Evolutionary conservation across 2,888 invertebrate species (phyloP).

Genomic region (Melipona bicolor): DNA sequence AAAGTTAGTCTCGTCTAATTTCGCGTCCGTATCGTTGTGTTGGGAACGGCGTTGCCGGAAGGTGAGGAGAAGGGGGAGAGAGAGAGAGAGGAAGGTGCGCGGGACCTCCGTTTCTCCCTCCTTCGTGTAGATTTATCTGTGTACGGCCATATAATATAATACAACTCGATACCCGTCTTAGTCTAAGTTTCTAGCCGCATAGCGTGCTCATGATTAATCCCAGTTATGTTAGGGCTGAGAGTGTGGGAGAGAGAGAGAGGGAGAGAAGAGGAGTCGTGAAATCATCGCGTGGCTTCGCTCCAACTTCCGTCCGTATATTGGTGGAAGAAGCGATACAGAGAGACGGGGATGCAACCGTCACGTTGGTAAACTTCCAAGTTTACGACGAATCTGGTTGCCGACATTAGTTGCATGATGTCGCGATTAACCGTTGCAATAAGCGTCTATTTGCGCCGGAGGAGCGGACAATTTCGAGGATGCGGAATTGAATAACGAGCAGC

Average conservation of each 20-base stretch:
- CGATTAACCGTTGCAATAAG: conserved; percentile 58
- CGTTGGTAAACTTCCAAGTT: conserved; percentile 61
- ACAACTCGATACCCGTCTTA: conserved; percentile 57
- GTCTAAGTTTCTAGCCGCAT: conserved; percentile 51
- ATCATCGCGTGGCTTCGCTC: conserved; percentile 59
- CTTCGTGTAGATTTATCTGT: conserved; percentile 35
- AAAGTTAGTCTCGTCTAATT: conserved; percentile 67
- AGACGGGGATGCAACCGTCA: conserved; percentile 55
- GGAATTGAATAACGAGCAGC: conserved; percentile 27
- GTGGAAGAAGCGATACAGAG: conserved; percentile 69
- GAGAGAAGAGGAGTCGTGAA: conserved; percentile 52
- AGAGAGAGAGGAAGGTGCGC: too few relatives aligned
- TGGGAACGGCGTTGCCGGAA: conserved; percentile 1
- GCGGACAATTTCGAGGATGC: conserved; percentile 11
- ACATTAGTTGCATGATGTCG: conserved; percentile 51
- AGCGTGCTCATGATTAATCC: conserved; percentile 65
- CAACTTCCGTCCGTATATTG: conserved; percentile 58
- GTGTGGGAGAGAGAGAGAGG: too few relatives aligned
- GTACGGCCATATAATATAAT: conserved; percentile 46
- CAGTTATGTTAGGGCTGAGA: conserved; percentile 43
- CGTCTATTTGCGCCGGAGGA: conserved; percentile 30
- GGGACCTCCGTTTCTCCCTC: conserved; percentile 1
- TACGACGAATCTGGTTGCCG: conserved; percentile 50
- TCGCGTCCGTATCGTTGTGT: conserved; percentile 47
- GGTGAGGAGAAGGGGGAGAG: background rate